Evolutionary conservation across 1,140 invertebrate species (phyloP).

Genomic region (Drosophila baimaii): DNA sequence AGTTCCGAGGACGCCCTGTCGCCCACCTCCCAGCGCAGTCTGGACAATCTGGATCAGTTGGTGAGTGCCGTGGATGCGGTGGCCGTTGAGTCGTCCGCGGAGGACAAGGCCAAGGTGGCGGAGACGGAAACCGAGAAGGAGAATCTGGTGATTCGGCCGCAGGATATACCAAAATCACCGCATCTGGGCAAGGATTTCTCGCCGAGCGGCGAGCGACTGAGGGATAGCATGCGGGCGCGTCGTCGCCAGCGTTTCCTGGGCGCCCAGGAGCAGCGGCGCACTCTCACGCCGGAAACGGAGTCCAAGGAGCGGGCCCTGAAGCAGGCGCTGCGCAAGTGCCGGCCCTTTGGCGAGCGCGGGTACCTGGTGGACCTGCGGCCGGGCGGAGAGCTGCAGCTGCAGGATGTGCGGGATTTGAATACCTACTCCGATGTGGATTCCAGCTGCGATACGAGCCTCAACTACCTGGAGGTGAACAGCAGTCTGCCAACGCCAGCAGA

Average conservation of each 20-base stretch:
- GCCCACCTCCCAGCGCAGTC: slow-evolving; percentile 75
- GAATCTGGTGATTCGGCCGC: slow-evolving; percentile 57
- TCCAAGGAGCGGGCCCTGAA: slow-evolving; percentile 77
- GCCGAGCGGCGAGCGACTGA: slow-evolving; percentile 76
- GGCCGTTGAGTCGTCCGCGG: neutral
- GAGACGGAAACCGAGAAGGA: slow-evolving; percentile 33
- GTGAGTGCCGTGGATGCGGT: neutral
- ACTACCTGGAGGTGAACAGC: slow-evolving; percentile 77
- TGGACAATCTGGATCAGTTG: slow-evolving; percentile 65
- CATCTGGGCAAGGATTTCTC: slow-evolving; percentile 84
- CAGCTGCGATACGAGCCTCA: slow-evolving; percentile 82
- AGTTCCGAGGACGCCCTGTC: slow-evolving; percentile 78
- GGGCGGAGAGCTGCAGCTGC: slow-evolving; percentile 68
- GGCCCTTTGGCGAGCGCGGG: slow-evolving; percentile 78
- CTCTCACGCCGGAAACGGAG: slow-evolving; percentile 61
- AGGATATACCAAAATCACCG: slow-evolving; percentile 83
- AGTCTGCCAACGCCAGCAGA: neutral
- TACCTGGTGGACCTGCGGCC: slow-evolving; percentile 77
- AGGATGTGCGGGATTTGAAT: slow-evolving; percentile 81
- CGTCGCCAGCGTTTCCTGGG: slow-evolving; percentile 73
- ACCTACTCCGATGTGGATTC: slow-evolving; percentile 83
- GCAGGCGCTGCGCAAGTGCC: slow-evolving; percentile 68
- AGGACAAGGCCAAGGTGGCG: neutral
- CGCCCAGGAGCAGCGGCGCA: slow-evolving; percentile 60
- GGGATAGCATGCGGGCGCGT: slow-evolving; percentile 80